Percentiles rank a stretch among this genome's conserved stretches.
Evolutionary conservation across 2,113 vertebrate genomes (phyloP).

Genomic region (Dryoscopus gambensis): DNA sequence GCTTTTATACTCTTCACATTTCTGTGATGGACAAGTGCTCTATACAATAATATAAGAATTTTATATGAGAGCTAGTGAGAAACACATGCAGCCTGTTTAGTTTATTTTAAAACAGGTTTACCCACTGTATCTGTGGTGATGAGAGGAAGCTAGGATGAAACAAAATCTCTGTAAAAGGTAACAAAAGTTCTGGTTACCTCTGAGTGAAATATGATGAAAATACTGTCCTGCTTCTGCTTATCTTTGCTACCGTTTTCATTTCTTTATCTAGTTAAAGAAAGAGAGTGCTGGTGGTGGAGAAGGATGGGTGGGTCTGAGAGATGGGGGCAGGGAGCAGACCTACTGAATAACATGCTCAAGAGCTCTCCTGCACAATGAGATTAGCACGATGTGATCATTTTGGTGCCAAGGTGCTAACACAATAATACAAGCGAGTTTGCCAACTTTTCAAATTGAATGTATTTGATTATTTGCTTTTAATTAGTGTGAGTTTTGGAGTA

Average conservation of each 20-base stretch:
- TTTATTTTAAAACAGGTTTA: slow-evolving; percentile 4
- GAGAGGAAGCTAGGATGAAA: not conserved
- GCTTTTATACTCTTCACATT: not conserved
- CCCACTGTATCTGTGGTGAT: not conserved
- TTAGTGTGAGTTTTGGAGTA: slow-evolving; percentile 85
- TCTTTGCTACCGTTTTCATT: not conserved
- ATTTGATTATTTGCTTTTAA: slow-evolving; percentile 88
- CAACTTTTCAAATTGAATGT: slow-evolving; percentile 86
- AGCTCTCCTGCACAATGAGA: slow-evolving; percentile 81
- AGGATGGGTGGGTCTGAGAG: not conserved
- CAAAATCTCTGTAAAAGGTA: not conserved
- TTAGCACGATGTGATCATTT: slow-evolving; percentile 74
- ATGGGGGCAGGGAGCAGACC: slow-evolving; percentile 3
- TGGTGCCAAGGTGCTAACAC: slow-evolving; percentile 84
- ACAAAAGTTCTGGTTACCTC: not conserved
- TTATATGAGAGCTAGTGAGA: not conserved
- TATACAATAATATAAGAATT: not conserved
- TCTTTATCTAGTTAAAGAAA: slow-evolving; percentile 13
- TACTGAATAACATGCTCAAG: slow-evolving; percentile 64
- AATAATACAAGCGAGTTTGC: slow-evolving; percentile 81
- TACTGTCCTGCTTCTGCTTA: not conserved
- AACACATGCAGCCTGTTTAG: not conserved
- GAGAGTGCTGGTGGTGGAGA: not conserved
- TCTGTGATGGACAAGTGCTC: not conserved
- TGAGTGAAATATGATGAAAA: not conserved